phyloP scores from a whole-genome alignment of 2,888 invertebrate species.

The Isotomurus palustris region DNA sequence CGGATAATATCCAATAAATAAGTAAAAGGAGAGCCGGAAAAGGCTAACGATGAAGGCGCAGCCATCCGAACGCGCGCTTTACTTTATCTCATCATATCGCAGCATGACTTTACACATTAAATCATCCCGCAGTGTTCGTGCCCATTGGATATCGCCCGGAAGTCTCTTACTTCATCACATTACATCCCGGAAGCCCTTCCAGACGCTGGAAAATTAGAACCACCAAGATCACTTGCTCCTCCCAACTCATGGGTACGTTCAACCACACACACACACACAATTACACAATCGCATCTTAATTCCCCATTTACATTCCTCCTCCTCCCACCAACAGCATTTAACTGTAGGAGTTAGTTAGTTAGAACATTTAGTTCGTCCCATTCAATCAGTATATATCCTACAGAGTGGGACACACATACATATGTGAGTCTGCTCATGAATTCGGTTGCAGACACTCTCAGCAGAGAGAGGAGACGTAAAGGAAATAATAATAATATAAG shows the following conservation, averaged over 20 bases:
- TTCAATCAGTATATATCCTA: no score
- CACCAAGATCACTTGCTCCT: slow-evolving; percentile 38
- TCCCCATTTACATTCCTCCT: no score
- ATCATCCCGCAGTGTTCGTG: slow-evolving; percentile 31
- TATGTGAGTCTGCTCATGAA: no score
- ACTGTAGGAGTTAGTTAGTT: no score
- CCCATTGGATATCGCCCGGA: slow-evolving; percentile 37
- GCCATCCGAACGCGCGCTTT: not conserved
- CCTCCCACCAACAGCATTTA: no score
- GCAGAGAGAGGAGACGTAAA: no score
- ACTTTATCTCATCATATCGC: not conserved
- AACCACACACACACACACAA: no score
- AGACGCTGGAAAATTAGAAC: slow-evolving; percentile 41
- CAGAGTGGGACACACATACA: no score
- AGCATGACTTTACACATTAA: not conserved
- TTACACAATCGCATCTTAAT: no score
- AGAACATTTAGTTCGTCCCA: no score
- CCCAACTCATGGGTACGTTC: slow-evolving; percentile 33
- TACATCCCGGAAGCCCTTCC: slow-evolving; percentile 32
- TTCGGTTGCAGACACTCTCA: no score
- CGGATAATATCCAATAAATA: slow-evolving; percentile 1
- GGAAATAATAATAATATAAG: no score
- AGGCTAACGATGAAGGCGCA: not conserved
- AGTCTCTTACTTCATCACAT: slow-evolving; percentile 28
- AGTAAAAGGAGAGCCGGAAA: not conserved